Percentiles rank a stretch among this genome's conserved stretches.
phyloP scores from a whole-genome alignment of 1,140 invertebrate species.

The Plodia interpunctella region DNA sequence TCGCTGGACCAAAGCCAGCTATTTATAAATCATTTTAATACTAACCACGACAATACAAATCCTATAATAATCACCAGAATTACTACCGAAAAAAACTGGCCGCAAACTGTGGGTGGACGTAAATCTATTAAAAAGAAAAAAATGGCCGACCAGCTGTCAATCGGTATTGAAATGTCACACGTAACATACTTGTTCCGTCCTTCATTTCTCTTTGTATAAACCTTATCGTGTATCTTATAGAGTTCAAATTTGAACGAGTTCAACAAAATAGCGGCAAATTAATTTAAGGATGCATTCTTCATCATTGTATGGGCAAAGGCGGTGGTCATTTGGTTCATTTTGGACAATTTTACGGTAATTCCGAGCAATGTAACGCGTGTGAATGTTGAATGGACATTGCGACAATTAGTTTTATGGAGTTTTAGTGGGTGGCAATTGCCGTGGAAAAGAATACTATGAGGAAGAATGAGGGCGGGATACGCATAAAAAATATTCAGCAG shows the following conservation, averaged over 20 bases:
- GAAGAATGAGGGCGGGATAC: conserved; percentile 40
- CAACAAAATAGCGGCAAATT: conserved; percentile 12
- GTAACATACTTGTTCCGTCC: conserved; percentile 2
- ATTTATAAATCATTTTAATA: neutral
- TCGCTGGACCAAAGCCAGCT: neutral
- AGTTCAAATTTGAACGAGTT: neutral
- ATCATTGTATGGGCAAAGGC: conserved; percentile 28
- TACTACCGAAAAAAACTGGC: conserved; percentile 17
- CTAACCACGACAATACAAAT: conserved; percentile 18
- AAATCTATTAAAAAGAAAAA: conserved; percentile 42
- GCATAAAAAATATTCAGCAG: neutral
- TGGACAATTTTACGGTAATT: conserved; percentile 37
- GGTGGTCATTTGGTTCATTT: conserved; percentile 41
- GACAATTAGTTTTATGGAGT: conserved; percentile 62
- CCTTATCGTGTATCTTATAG: neutral
- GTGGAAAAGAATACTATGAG: conserved; percentile 53
- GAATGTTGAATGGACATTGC: conserved; percentile 37
- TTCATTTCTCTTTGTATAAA: neutral
- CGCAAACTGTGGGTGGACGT: conserved; percentile 47
- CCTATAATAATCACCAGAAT: conserved; percentile 32
- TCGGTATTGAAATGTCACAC: conserved; percentile 49
- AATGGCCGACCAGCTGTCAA: conserved; percentile 58
- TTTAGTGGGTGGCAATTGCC: conserved; percentile 50
- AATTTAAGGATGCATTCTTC: conserved; percentile 14
- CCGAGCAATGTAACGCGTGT: conserved; percentile 39